phyloP scores from a whole-genome alignment of 2,888 invertebrate genomes.

The Seira musarum region DNA sequence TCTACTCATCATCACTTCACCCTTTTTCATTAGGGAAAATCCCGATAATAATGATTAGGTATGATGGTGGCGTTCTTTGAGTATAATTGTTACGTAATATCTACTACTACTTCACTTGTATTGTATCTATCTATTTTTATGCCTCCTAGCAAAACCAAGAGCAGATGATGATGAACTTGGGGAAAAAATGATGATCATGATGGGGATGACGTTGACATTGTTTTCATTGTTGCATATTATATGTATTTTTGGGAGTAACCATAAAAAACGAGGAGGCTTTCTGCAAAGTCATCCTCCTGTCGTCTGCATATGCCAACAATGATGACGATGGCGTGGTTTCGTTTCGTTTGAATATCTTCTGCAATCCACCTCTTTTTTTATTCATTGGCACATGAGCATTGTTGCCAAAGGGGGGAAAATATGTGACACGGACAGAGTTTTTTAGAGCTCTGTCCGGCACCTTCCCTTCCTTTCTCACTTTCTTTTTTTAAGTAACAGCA shows the following conservation, averaged over 20 bases:
- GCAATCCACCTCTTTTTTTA: slow-evolving; percentile 42
- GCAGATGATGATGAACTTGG: slow-evolving; percentile 16
- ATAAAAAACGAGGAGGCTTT: slow-evolving; percentile 28
- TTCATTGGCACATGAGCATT: slow-evolving; percentile 47
- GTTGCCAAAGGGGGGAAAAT: slow-evolving; percentile 22
- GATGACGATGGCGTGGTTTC: slow-evolving; percentile 42
- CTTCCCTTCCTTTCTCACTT: slow-evolving; percentile 21
- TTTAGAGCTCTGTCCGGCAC: slow-evolving; percentile 20
- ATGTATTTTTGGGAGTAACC: slow-evolving; percentile 34
- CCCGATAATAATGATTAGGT: neutral
- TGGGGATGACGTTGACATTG: slow-evolving; percentile 28
- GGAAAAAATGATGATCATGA: slow-evolving; percentile 19
- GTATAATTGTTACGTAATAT: slow-evolving; percentile 19
- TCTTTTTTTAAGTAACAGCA: neutral
- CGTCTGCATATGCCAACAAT: slow-evolving; percentile 35
- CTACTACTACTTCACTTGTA: neutral
- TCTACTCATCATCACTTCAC: slow-evolving; percentile 2
- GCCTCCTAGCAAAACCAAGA: neutral
- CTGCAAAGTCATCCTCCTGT: slow-evolving; percentile 55
- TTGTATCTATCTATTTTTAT: neutral
- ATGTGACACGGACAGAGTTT: neutral
- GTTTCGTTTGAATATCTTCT: slow-evolving; percentile 29
- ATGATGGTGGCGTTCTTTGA: neutral
- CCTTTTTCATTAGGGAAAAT: neutral
- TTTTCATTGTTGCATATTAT: slow-evolving; percentile 18